Conservation (phyloP, 2,888 invertebrate species). For the Sympetrum striolatum region DNA sequence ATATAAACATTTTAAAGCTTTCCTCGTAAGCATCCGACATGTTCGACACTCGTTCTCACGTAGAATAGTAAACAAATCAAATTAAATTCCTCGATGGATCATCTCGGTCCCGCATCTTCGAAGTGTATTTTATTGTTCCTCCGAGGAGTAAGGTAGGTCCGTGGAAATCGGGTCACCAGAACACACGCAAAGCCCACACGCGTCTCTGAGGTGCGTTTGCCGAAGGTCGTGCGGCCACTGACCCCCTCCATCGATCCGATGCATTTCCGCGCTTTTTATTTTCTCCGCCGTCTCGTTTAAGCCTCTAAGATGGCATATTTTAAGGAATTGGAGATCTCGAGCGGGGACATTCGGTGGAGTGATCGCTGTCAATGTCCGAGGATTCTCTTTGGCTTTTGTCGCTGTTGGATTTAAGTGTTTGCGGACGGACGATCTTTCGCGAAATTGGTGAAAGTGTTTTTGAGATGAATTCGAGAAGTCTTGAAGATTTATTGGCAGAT, state of each 20-base stretch:
- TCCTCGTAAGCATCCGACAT: too few relatives aligned
- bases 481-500: neutral
- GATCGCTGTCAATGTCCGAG: slow-evolving; percentile 14
- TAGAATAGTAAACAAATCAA: too few relatives aligned
- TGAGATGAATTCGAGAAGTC: neutral
- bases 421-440: neutral
- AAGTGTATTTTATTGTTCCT: too few relatives aligned
- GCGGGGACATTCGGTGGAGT: neutral
- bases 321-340: neutral
- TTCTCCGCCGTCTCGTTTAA: neutral
- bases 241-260: neutral
- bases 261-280: too few relatives aligned
- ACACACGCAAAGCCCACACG: neutral
- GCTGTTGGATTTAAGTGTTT: neutral
- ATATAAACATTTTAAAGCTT: too few relatives aligned
- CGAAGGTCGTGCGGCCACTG: neutral
- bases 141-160: neutral
- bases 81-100: too few relatives aligned
- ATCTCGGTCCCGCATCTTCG: neutral
- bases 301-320: neutral
- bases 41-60: too few relatives aligned
- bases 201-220: neutral
- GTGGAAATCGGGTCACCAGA: neutral
- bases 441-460: neutral
- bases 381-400: slow-evolving; percentile 15